phyloP scores from a whole-genome alignment of 1,140 invertebrate species.

The Saccostrea echinata region DNA sequence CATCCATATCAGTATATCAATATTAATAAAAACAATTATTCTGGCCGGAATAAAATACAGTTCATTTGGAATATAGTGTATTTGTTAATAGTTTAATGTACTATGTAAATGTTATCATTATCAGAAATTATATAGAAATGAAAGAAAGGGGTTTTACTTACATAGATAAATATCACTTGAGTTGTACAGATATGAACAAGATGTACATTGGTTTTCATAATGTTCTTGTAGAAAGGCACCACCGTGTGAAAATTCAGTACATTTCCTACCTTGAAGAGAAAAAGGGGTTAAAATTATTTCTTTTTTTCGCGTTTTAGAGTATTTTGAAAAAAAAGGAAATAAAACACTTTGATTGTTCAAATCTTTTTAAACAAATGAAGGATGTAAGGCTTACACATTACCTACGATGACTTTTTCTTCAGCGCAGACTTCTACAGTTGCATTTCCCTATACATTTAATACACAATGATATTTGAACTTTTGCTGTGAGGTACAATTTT shows the following conservation, averaged over 20 bases:
- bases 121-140: no score
- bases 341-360: no score
- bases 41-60: no score
- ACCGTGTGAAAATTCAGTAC: background rate
- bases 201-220: background rate
- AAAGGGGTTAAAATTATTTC: no score
- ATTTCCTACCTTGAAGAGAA: background rate
- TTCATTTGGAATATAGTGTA: no score
- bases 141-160: background rate
- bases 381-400: background rate
- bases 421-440: background rate
- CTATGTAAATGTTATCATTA: no score
- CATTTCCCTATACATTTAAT: background rate
- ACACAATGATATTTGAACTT: background rate
- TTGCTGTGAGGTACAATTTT: background rate
- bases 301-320: no score
- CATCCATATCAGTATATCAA: no score
- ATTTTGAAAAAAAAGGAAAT: no score
- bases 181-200: background rate
- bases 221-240: background rate
- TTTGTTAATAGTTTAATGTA: no score
- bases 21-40: no score
- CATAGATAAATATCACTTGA: background rate
- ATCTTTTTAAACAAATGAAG: no score
- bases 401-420: background rate